Evolutionary conservation across 2,113 vertebrate genomes (phyloP), one percentile per base, ranked within the genome.

Genomic region (Zootoca vivipara): DNA sequence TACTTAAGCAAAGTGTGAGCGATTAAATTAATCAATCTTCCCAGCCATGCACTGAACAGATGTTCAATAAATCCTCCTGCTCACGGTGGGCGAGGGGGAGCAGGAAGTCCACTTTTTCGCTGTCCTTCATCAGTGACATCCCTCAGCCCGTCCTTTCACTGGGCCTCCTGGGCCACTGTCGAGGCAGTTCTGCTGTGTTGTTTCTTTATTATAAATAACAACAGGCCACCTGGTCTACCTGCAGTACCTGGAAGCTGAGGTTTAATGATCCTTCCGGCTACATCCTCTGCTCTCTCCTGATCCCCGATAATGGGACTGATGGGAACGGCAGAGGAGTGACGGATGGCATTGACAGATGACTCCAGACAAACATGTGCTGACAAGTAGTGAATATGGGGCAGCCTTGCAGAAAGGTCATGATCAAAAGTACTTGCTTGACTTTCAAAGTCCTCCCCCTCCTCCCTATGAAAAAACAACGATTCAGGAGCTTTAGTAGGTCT

Each of bases 21-120:
- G 98, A 98, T 99, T 99, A 99, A 99, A 98, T 98, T 97, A 97
- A 99, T 99, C 98, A 98, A 98, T 99, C 98, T 98, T 98, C 96
- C 95, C 97, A 97, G 97, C 97, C 98, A 97, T 95, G 97, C 96
- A 98, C 96, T 95, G 97, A 98, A 98, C 98, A 99, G 98, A 98
- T 99, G 98, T 98, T 98, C 98, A 97, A 97, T 97, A 97, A 97
- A 98, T 98, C 98, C 97, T 97, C 96, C 96, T 96, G 97, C 97
- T 97, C 97, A 94, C 96, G 94, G 95, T 92, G 91, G 89, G 91
- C 90, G 92, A 93, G 95, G 94, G 93, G 94, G 93, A 92, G 88
- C 92, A 97, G 96, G 97, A 96, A 95, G 96, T 97, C 98, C 98
- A 97, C 98, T 98, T 98, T 52, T 98, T 97, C 97, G 97, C 97